Evolutionary conservation across 2,797 vertebrate species (phyloP), one percentile per base, ranked within the genome.

Genomic region (Sternotherus odoratus): DNA sequence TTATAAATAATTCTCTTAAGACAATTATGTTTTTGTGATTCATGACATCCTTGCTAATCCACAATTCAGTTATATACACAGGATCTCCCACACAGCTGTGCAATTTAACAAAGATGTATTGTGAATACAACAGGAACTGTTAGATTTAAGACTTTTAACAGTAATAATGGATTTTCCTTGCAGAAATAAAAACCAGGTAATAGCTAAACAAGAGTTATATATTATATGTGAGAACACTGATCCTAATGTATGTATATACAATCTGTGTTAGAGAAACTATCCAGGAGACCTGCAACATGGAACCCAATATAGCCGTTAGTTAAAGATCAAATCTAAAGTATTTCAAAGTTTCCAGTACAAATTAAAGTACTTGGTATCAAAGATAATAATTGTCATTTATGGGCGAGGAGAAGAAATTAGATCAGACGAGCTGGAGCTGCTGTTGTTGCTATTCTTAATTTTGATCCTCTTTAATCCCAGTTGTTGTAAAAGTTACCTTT

Each of bases 121-220:
- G 95, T 50, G 80, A 75, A 92, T 81, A 53, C 19, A 84, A 50
- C 66, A 21, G 1, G 43, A 77, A 84, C 50, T 8, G 8, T 69
- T 88, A 95, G 50, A 39, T 82, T 36, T 36, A 36, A 66, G 36
- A 69, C 17, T 69, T 78, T 26, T 36, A 43, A 81, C 89, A 85
- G 21, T 10, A n/a, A 3, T 83, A 3, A 11, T 87, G 26, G 11
- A 49, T 46, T 56, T 94, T 78, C 66, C 78, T 3, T 48, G 24
- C 75, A 79, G 82, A 82, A 87, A 51, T 79, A 83, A 87, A 83
- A 39, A 3, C 8, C 33, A 15, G 21, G 56, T 66, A 82, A 66
- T 46, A 85, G 63, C 49, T 49, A 90, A 77, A 6, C 43, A 53
- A 56, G 17, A 46, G 39, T 80, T 91, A 79, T 56, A 39, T 39